These are phyloP conservation scores for Epiperipatus broadwayi DNA, from an alignment of 2,888 invertebrate genomes.

Conservation along the genomic window DNA sequence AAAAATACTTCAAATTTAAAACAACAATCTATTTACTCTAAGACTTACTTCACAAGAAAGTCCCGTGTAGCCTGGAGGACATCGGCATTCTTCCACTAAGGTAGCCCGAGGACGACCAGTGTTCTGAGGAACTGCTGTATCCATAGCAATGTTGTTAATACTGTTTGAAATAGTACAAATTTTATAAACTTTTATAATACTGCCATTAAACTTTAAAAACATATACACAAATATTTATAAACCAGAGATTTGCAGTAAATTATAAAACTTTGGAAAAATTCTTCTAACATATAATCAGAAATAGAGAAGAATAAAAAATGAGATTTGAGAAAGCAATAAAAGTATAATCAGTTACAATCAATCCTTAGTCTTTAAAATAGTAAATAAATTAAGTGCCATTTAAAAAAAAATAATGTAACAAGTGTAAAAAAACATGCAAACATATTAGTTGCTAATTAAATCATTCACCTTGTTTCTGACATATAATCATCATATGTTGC, in stretches of 20 bases:
- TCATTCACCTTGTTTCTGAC: no score
- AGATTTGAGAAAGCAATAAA: no score
- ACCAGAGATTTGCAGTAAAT: not conserved
- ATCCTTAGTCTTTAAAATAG: no score
- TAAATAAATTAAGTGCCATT: no score
- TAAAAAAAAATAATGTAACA: no score
- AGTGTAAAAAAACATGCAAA: no score
- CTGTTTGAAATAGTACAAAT: no score
- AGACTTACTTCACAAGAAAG: slow-evolving; percentile 53
- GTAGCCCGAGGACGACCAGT: slow-evolving; percentile 43
- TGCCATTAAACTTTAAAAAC: slow-evolving; percentile 1
- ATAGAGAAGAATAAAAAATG: no score
- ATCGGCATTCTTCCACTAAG: slow-evolving; percentile 71
- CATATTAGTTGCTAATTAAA: no score
- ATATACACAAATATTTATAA: not conserved
- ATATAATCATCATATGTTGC: no score
- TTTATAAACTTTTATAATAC: slow-evolving; percentile 5
- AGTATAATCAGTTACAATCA: no score
- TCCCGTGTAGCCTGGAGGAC: slow-evolving; percentile 65
- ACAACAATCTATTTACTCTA: no score
- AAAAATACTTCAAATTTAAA: not conserved
- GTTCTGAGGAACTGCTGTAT: slow-evolving; percentile 30
- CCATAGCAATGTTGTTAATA: slow-evolving; percentile 31
- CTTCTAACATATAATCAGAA: slow-evolving; percentile 4
- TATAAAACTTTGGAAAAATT: slow-evolving; percentile 1